phyloP scores from a whole-genome alignment of 2,797 vertebrate species.

The Meriones psammophilus region DNA sequence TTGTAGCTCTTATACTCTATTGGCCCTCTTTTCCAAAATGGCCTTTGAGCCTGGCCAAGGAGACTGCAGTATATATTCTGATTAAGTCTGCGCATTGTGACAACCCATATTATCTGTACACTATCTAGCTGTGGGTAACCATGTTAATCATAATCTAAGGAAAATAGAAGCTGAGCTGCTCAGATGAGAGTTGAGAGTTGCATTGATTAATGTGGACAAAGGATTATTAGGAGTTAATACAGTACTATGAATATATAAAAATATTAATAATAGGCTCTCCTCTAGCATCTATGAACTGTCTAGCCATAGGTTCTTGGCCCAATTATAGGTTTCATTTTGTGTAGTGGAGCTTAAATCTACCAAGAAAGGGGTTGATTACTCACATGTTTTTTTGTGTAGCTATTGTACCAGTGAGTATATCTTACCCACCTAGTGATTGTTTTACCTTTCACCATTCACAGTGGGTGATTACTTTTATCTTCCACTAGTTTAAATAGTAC shows the following conservation, averaged over 20 bases:
- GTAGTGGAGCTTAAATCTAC: not conserved
- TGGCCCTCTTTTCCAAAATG: not conserved
- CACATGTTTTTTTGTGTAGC: not conserved
- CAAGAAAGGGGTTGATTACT: not conserved
- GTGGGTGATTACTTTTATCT: not conserved
- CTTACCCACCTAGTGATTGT: not conserved
- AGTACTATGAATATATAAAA: not conserved
- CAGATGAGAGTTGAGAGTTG: not conserved
- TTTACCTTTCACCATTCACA: not conserved
- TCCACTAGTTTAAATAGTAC: not conserved
- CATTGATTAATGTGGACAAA: not conserved
- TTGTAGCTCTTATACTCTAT: not conserved
- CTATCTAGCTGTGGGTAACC: not conserved
- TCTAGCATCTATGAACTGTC: not conserved
- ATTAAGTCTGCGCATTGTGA: not conserved
- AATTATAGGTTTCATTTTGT: not conserved
- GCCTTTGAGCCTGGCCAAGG: not conserved
- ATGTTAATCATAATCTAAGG: not conserved
- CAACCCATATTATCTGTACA: not conserved
- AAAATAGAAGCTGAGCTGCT: not conserved
- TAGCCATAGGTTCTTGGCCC: not conserved
- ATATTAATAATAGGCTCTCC: not conserved
- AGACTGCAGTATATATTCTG: not conserved
- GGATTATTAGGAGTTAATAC: not conserved
- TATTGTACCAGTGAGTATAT: not conserved